Evolutionary conservation across 1,140 invertebrate genomes (phyloP).

Genomic region (Ridgeia piscesae): DNA sequence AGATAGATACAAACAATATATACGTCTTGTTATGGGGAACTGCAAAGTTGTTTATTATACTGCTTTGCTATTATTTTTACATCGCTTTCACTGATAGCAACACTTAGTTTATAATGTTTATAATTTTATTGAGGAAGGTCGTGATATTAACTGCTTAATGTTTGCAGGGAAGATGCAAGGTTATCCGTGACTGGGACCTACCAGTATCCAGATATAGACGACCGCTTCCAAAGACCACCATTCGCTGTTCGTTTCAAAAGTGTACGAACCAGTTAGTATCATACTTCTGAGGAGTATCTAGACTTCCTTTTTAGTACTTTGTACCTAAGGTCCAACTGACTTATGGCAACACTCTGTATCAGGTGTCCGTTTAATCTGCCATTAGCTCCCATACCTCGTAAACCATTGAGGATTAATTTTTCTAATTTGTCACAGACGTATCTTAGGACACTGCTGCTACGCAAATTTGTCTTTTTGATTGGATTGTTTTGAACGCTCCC

Average conservation of each 20-base stretch:
- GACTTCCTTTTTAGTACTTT: not conserved
- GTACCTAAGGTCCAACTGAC: no score
- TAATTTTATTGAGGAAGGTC: not conserved
- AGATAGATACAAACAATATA: no score
- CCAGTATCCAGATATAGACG: constrained; percentile 13
- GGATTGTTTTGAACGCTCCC: no score
- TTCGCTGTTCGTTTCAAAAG: constrained; percentile 10
- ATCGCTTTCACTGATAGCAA: not conserved
- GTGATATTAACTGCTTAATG: not conserved
- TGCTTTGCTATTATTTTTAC: not conserved
- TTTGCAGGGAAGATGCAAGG: not conserved
- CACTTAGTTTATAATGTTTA: not conserved
- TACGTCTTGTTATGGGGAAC: no score
- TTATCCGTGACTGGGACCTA: not conserved
- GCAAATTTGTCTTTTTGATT: no score
- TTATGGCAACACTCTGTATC: no score
- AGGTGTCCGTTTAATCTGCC: no score
- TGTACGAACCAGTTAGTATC: not conserved
- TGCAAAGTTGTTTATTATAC: not conserved
- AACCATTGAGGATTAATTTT: no score
- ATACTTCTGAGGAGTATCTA: not conserved
- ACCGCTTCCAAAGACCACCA: constrained; percentile 19
- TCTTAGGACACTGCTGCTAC: no score
- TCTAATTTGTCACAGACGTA: no score
- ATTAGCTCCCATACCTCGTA: no score